phyloP scores from a whole-genome alignment of 1,140 invertebrate species.

The Archivesica marissinica region DNA sequence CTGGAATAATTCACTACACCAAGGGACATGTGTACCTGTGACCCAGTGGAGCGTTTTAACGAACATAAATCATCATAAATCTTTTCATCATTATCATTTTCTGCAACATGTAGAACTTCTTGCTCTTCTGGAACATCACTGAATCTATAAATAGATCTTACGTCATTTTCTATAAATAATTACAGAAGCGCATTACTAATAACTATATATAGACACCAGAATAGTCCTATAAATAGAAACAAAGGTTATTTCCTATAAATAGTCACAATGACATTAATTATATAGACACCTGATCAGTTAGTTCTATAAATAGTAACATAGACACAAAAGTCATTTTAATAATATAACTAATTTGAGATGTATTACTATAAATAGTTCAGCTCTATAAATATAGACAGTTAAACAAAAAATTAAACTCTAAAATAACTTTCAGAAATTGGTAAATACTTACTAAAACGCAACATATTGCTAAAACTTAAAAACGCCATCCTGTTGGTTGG shows the following conservation, averaged over 20 bases:
- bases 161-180: conserved; percentile 16
- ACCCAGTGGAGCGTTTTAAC: conserved; percentile 71
- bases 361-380: not conserved
- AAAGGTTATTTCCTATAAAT: too few relatives aligned
- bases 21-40: conserved; percentile 65
- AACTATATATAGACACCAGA: too few relatives aligned
- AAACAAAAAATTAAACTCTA: not conserved
- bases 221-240: too few relatives aligned
- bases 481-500: not conserved
- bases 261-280: too few relatives aligned
- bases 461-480: not conserved
- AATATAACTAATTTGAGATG: not conserved
- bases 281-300: too few relatives aligned
- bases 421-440: not conserved
- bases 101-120: conserved; percentile 65
- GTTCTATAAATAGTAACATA: not conserved
- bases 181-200: too few relatives aligned
- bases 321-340: not conserved
- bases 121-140: conserved; percentile 76
- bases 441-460: not conserved
- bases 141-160: conserved; percentile 61
- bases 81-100: conserved; percentile 88
- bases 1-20: not conserved
- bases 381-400: not conserved
- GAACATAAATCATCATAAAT: conserved; percentile 93